Percentiles rank a stretch among this genome's conserved stretches.
These are phyloP conservation scores for Cyprinodon tularosa DNA, from an alignment of 2,113 vertebrate species.

Conservation along the genomic window DNA sequence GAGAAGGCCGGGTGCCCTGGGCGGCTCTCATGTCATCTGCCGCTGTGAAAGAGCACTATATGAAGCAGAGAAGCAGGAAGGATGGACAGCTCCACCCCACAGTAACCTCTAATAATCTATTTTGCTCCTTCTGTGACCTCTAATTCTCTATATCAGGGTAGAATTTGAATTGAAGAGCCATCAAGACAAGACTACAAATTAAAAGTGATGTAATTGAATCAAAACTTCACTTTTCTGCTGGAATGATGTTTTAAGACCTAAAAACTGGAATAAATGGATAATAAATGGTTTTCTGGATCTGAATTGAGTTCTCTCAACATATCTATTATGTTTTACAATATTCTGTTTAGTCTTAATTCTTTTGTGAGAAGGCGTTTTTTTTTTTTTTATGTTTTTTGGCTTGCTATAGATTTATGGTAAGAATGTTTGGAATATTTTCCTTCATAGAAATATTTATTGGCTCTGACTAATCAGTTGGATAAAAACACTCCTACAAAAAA, in stretches of 20 bases:
- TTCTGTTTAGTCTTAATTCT: no score
- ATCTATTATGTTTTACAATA: not conserved
- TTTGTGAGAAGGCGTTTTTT: no score
- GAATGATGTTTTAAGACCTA: not conserved
- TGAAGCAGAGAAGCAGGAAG: constrained; percentile 20
- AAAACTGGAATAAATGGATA: not conserved
- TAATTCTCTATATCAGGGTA: not conserved
- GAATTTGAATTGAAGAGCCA: not conserved
- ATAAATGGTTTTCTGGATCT: not conserved
- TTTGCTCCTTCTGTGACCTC: constrained; percentile 1
- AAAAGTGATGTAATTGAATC: not conserved
- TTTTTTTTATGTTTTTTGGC: no score
- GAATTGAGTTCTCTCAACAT: accelerated
- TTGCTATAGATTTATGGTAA: no score
- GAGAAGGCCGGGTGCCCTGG: constrained; percentile 34
- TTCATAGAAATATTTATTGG: no score
- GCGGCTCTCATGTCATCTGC: constrained; percentile 34
- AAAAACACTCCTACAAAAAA: no score
- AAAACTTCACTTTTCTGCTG: not conserved
- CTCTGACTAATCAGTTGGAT: no score
- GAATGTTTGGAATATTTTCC: no score
- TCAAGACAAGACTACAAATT: not conserved
- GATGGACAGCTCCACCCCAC: constrained; percentile 14
- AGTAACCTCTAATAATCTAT: constrained; percentile 6
- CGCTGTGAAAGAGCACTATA: constrained; percentile 46